phyloP scores from a whole-genome alignment of 2,888 invertebrate species.

The Cephalotes varians region DNA sequence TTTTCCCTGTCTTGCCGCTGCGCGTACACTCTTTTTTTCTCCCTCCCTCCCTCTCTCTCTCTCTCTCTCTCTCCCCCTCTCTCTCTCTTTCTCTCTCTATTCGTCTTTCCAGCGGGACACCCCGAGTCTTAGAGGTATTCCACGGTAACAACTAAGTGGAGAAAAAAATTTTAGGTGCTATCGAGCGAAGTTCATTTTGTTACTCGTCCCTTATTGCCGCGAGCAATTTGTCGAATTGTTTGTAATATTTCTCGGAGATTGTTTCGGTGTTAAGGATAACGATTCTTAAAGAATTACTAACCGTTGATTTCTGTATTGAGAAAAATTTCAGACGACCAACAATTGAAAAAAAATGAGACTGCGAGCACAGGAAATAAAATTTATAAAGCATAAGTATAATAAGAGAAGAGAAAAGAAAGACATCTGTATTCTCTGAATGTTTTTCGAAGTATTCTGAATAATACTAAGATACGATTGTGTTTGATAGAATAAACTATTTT shows the following conservation, averaged over 20 bases:
- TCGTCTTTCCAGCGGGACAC: slow-evolving; percentile 57
- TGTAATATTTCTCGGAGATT: slow-evolving; percentile 33
- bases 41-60: neutral
- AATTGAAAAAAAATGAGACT: slow-evolving; percentile 10
- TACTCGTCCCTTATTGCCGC: slow-evolving; percentile 51
- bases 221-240: slow-evolving; percentile 53
- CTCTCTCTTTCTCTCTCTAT: slow-evolving; percentile 19
- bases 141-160: slow-evolving; percentile 60
- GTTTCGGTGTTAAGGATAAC: slow-evolving; percentile 19
- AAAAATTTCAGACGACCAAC: slow-evolving; percentile 5
- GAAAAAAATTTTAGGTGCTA: slow-evolving; percentile 58
- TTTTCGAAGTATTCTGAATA: slow-evolving; percentile 3
- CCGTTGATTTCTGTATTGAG: slow-evolving; percentile 19
- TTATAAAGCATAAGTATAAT: neutral
- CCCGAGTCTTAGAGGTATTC: slow-evolving; percentile 52
- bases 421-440: neutral
- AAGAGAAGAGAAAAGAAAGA: neutral
- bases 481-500: neutral
- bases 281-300: slow-evolving; percentile 34
- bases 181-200: slow-evolving; percentile 52
- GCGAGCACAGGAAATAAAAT: slow-evolving; percentile 1
- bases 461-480: neutral
- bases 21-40: slow-evolving; percentile 10
- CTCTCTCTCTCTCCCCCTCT: neutral
- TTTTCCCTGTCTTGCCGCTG: slow-evolving; percentile 3